Evolutionary conservation across 2,797 vertebrate species (phyloP), one percentile per base, ranked within the genome.

Genomic region (Natrix natrix): DNA sequence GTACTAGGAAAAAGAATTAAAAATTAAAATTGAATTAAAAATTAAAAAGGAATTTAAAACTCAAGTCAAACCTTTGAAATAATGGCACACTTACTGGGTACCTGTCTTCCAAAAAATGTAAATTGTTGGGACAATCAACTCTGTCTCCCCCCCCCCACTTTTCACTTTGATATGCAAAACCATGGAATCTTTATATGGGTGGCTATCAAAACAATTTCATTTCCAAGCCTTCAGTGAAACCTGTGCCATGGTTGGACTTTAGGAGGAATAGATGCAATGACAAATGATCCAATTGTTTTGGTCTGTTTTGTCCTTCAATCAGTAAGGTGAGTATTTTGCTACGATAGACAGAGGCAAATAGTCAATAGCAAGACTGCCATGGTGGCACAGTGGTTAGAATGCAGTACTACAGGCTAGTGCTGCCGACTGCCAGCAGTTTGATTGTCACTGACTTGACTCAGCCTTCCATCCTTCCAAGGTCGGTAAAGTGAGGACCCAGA

Each of bases 1-100:
- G 5, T 7, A 52, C 5, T 52, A 52, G 48, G 48, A 52, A 52
- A 52, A 52, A 52, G 48, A 52, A 52, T 52, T 52, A 52, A 52
- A 52, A 52, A 52, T 52, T 52, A 52, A 52, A 52, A 52, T 52
- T 5, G 5, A 52, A 52, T 52, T 48, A 48, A 48, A 48, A 48
- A 48, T 48, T 52, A 52, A 52, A 52, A 52, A 89, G 22, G 63
- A 94, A 95, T 94, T 96, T 95, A 5, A 8, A 20, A 10, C 10
- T 95, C 88, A 78, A 92, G 89, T 28, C 93, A 96, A 92, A 88
- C 93, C 94, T 96, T 96, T 74, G 94, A 96, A 95, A 94, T 96
- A 95, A 93, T 92, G 96, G 91, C 94, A 94, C 94, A 91, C 28
- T 96, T 95, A 92, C 37, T 96, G 95, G 95, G 90, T 94, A 91